Evolutionary conservation across 2,888 invertebrate genomes (phyloP), one percentile per base, ranked within the genome.

Genomic region (Meloe dianella): DNA sequence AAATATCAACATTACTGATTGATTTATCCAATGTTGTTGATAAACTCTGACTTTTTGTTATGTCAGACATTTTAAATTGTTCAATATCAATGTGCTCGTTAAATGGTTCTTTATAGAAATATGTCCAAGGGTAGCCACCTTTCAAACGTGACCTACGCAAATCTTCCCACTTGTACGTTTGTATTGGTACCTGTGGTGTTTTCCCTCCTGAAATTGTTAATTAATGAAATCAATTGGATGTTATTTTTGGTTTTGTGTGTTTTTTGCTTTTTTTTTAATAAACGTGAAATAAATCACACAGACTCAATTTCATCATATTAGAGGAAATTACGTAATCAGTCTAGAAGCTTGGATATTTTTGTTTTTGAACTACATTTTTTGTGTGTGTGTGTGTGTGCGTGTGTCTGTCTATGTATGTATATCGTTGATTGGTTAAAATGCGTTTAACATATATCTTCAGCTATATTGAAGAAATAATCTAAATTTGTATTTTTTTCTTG

Each of bases 151-250:
- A 87, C 80, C 91, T 86, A 76, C 89, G 85, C 54, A 93, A 84
- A 83, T 93, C 93, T 84, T 93, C 93, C 93, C 93, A 93, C 85
- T 89, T 88, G 83, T 93, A 93, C 62, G 92, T 92, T 83, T 91
- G 90, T 77, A 91, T 86, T 70, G 92, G 92, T 77, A 91, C 87
- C 72, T 89, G 89, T 74, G 92, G 92, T 65, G 76, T 69, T 71
- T 81, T 80, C 74, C 74, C 77, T 63, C 75, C 82, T 82, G 75
- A 51, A 80, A 78, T 51, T 14, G 7, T 22, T 73, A 72, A 67
- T 41, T 3, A 41, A 41, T 41, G 12, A 12, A 35, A 30, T 7
- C 7, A 8, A 8, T 8, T 30, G 9, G 9, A 12, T 35, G 3
- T 35, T 35, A 10, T 35, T 14, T 1, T 35, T 35, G 2, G n/a